Conservation (phyloP, 2,888 invertebrate genomes). For the Marasmarcha lunaedactyla region DNA sequence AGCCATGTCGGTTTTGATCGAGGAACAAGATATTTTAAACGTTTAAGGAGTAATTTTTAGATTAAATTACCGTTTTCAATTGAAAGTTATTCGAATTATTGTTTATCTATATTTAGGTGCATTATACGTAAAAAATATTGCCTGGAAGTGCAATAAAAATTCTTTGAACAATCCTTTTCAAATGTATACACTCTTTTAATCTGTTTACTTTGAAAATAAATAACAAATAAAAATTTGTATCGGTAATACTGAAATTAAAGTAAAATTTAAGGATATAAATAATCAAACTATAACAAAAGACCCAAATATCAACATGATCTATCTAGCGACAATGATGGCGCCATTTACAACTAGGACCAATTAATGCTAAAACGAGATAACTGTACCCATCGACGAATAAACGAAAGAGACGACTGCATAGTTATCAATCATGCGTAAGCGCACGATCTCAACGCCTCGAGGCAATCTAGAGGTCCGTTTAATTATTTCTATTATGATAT, state of each 20-base stretch:
- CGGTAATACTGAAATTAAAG: too few relatives aligned
- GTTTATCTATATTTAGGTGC: too few relatives aligned
- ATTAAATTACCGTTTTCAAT: too few relatives aligned
- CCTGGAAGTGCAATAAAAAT: too few relatives aligned
- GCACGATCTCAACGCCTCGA: slow-evolving; percentile 51
- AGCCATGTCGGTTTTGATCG: slow-evolving; percentile 36
- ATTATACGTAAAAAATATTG: too few relatives aligned
- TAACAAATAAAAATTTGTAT: too few relatives aligned
- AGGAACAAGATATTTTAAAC: slow-evolving; percentile 41
- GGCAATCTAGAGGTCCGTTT: slow-evolving; percentile 57
- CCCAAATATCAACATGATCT: slow-evolving; percentile 54
- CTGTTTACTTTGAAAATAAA: too few relatives aligned
- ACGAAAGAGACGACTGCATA: slow-evolving; percentile 30
- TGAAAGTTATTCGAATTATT: too few relatives aligned
- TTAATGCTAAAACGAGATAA: slow-evolving; percentile 46
- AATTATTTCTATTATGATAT: slow-evolving; percentile 70
- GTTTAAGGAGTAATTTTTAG: slow-evolving; percentile 27
- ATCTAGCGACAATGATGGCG: slow-evolving; percentile 57
- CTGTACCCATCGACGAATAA: slow-evolving; percentile 16
- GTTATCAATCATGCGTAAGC: slow-evolving; percentile 66
- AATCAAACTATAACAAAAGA: slow-evolving; percentile 26
- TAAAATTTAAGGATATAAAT: too few relatives aligned
- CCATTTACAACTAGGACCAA: slow-evolving; percentile 58
- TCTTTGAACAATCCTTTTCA: too few relatives aligned
- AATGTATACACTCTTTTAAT: too few relatives aligned